phyloP scores from a whole-genome alignment of 2,113 vertebrate species.

The Chloroceryle aenea region DNA sequence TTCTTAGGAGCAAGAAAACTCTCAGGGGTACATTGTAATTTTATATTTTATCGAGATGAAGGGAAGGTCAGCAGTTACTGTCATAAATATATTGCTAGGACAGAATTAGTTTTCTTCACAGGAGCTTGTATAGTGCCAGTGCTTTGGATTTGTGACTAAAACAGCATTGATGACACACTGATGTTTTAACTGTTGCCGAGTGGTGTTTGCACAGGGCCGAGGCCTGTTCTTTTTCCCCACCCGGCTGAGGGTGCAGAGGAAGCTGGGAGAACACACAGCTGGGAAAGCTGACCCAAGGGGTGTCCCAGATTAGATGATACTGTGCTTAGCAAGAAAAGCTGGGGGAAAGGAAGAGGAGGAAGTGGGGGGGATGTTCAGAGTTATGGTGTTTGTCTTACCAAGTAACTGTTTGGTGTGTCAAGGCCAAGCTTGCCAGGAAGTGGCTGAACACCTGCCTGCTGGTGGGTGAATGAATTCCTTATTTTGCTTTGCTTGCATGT shows the following conservation, averaged over 20 bases:
- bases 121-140: background rate
- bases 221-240: background rate
- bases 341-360: background rate
- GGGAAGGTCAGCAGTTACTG: background rate
- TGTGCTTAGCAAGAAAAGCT: background rate
- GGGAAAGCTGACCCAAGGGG: background rate
- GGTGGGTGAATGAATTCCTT: background rate
- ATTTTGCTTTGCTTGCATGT: background rate
- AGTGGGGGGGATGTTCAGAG: background rate
- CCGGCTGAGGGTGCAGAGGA: background rate
- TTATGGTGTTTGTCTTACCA: background rate
- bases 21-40: background rate
- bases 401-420: accelerated
- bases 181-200: background rate
- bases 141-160: background rate
- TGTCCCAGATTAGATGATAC: accelerated
- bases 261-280: background rate
- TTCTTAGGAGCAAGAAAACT: background rate
- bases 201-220: background rate
- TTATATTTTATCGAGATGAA: background rate
- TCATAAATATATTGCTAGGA: background rate
- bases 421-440: background rate
- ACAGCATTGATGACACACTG: accelerated
- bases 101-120: background rate
- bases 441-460: background rate